A percentile compares a stretch with the other conserved stretches of the same genome.
Evolutionary conservation across 2,888 invertebrate species (phyloP).

Genomic region (Cataglyphis livida): DNA sequence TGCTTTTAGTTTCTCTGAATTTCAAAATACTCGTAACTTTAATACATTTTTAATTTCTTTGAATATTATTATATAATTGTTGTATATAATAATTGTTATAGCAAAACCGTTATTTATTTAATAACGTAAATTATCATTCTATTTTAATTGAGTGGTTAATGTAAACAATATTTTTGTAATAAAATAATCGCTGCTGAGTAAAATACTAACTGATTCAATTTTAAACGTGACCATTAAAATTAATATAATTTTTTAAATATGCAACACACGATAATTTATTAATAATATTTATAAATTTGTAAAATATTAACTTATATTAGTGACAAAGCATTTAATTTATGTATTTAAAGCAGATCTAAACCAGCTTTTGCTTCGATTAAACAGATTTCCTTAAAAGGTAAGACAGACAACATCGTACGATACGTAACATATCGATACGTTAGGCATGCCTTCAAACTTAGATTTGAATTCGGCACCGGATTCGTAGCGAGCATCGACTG

Average conservation of each 20-base stretch:
- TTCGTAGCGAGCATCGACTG: slow-evolving; percentile 60
- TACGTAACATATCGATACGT: slow-evolving; percentile 25
- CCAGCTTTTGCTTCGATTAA: slow-evolving; percentile 1
- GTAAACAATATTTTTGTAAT: background rate
- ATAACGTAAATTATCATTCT: background rate
- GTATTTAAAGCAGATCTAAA: background rate
- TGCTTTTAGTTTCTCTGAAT: background rate
- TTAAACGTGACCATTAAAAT: background rate
- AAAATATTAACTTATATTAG: background rate
- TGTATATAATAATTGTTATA: background rate
- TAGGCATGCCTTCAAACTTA: slow-evolving; percentile 56
- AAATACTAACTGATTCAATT: background rate
- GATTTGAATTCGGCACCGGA: slow-evolving; percentile 64
- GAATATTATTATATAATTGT: slow-evolving; percentile 1
- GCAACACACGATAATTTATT: background rate
- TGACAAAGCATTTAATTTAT: slow-evolving; percentile 1
- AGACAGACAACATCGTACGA: slow-evolving; percentile 28
- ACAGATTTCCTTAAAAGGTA: slow-evolving; percentile 32
- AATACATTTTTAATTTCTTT: background rate
- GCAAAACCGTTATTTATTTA: background rate
- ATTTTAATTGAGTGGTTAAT: background rate
- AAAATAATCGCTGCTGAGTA: background rate
- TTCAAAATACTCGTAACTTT: background rate
- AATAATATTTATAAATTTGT: background rate
- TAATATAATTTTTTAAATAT: background rate